Base-by-base conservation (phyloP, 2,888 invertebrate genomes). In the Trilocha varians region DNA sequence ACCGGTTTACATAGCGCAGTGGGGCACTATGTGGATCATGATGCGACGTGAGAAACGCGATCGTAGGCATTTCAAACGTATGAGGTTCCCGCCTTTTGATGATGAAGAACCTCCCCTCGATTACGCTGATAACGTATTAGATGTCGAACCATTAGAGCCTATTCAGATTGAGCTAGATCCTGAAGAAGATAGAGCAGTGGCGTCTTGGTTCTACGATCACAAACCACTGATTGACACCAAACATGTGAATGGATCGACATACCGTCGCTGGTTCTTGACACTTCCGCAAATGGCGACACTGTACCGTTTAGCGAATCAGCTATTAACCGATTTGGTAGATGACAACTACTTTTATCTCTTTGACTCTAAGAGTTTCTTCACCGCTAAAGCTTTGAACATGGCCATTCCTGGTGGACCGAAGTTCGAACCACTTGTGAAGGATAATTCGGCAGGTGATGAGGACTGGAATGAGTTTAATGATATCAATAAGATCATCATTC, bases 21-120 rank as follows among this genome's bases (percentile, higher is more conserved):
- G 99, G 99, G 99, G 98, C 35, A 97, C 99, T 1, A 99, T 99
- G 99, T 99, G 99, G 99, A 99, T 99, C 57, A 99, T 99, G 98
- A 99, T 99, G 99, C 88, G 99, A 55, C 90, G 99, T 57, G 99
- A 99, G 70, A 99, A 99, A 77, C 89, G 99, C 50, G 99, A 99
- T 87, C 93, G 99, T 70, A 90, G 99, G 18, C 99, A 99, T 75
- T 99, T 99, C 74, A 99, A 99, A 78, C 88, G 99, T 57, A 99
- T 99, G 99, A 89, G 99, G 55, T 99, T 99, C 74, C 99, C 99
- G 11, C 99, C 99, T 0, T 99, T 99, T 74, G 99, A 99, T 73
- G 99, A 99, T 77, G 99, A 99, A 79, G 99, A 99, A 86, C 99
- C 99, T 37, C 99, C 99, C 0, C 84, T 99, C 34, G 99, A 99